Conservation (phyloP, 1,140 invertebrate genomes). For the Trichonephila clavipes region DNA sequence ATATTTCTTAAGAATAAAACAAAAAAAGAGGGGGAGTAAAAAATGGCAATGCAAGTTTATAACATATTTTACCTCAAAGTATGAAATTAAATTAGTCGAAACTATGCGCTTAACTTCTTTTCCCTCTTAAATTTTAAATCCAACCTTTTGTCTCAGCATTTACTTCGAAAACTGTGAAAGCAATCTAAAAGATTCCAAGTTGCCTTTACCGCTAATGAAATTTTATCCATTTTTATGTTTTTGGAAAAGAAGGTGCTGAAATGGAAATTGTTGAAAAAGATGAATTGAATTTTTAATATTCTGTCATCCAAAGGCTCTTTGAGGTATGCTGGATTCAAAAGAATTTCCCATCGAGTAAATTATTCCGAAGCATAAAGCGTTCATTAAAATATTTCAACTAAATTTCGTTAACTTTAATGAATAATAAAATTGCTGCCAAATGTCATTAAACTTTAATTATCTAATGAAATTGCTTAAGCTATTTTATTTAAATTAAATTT, state of each 20-base stretch:
- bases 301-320: too few species aligned
- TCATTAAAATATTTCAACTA: too few species aligned
- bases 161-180: not conserved
- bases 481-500: too few species aligned
- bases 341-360: too few species aligned
- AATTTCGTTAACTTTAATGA: too few species aligned
- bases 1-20: not conserved
- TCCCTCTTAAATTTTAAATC: not conserved
- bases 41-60: not conserved
- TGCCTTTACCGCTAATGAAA: not conserved
- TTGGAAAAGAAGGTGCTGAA: not conserved
- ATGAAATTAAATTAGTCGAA: constrained; percentile 17
- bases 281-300: not conserved
- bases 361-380: too few species aligned
- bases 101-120: not conserved
- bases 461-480: too few species aligned
- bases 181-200: not conserved
- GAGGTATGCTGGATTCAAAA: too few species aligned
- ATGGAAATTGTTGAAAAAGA: not conserved
- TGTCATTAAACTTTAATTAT: too few species aligned
- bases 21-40: not conserved
- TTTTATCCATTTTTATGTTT: not conserved
- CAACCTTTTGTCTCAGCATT: not conserved
- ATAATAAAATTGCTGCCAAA: too few species aligned
- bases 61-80: not conserved